These are phyloP conservation scores for Onychorhynchus coronatus DNA, from an alignment of 2,113 vertebrate genomes.

Conservation along the genomic window DNA sequence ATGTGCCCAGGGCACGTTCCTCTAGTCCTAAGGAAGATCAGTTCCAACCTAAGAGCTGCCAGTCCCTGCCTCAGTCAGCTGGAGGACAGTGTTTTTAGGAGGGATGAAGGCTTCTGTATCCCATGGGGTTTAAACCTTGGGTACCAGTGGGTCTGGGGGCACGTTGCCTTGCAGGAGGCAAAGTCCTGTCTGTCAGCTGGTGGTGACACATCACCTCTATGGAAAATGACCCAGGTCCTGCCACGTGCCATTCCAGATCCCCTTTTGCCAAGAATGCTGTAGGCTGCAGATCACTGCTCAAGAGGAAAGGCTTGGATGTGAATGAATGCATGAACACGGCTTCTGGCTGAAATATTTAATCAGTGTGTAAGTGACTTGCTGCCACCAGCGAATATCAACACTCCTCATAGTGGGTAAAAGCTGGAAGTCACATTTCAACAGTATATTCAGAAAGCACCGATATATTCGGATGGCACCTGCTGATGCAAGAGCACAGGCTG, in stretches of 20 bases:
- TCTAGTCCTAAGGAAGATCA: not conserved
- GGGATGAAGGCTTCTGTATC: not conserved
- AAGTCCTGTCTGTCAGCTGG: not conserved
- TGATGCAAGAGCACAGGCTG: slow-evolving; percentile 21
- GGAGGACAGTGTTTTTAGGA: not conserved
- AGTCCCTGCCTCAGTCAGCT: not conserved
- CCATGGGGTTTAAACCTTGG: not conserved
- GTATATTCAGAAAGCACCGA: not conserved
- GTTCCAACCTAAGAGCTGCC: not conserved
- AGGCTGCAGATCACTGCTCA: not conserved
- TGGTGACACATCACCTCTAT: not conserved
- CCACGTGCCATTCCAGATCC: not conserved
- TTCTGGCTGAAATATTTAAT: slow-evolving; percentile 46
- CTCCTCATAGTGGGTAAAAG: slow-evolving; percentile 3
- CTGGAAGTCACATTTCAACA: slow-evolving; percentile 4
- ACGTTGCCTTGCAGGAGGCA: not conserved
- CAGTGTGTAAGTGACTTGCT: slow-evolving; percentile 33
- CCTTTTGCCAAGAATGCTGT: not conserved
- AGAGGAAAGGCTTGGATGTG: slow-evolving; percentile 4
- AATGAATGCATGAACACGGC: not conserved
- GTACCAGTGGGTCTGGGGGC: not conserved
- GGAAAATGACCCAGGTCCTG: not conserved
- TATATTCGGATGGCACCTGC: not conserved
- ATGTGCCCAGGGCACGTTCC: not conserved
- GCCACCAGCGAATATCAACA: slow-evolving; percentile 17